phyloP scores from a whole-genome alignment of 2,113 vertebrate species.

The Bombycilla garrulus region DNA sequence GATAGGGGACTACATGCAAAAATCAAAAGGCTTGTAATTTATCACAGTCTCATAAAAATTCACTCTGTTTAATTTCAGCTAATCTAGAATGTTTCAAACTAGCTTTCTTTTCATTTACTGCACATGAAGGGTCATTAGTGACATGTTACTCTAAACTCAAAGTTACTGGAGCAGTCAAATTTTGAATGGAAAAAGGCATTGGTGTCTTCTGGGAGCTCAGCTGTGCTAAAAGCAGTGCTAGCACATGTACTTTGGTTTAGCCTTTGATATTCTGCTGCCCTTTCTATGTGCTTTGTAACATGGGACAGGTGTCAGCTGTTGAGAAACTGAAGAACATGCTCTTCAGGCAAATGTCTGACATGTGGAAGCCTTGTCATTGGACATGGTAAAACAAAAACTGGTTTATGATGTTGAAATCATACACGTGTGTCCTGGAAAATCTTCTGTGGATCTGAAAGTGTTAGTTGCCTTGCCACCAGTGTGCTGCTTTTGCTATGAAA shows the following conservation, averaged over 20 bases:
- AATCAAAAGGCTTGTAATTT: neutral
- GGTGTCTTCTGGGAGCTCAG: neutral
- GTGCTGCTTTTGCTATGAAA: neutral
- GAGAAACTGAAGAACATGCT: neutral
- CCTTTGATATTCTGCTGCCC: neutral
- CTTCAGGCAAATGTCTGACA: neutral
- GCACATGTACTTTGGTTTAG: neutral
- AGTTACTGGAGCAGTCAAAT: neutral
- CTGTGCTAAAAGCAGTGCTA: neutral
- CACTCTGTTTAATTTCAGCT: neutral
- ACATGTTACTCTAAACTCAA: neutral
- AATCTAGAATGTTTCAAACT: neutral
- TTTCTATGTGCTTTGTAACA: neutral
- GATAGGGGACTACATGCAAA: neutral
- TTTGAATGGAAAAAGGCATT: neutral
- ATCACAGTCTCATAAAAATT: neutral
- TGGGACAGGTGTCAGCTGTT: neutral
- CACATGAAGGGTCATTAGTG: neutral
- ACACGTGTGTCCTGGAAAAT: rapidly evolving
- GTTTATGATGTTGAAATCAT: neutral
- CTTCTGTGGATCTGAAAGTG: neutral
- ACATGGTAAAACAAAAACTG: neutral
- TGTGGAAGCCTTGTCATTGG: neutral
- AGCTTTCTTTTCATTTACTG: neutral
- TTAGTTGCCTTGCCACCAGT: neutral